A percentile compares a stretch with the other conserved stretches of the same genome.
Evolutionary conservation across 2,797 vertebrate species (phyloP).

Genomic region (Rachycentron canadum): DNA sequence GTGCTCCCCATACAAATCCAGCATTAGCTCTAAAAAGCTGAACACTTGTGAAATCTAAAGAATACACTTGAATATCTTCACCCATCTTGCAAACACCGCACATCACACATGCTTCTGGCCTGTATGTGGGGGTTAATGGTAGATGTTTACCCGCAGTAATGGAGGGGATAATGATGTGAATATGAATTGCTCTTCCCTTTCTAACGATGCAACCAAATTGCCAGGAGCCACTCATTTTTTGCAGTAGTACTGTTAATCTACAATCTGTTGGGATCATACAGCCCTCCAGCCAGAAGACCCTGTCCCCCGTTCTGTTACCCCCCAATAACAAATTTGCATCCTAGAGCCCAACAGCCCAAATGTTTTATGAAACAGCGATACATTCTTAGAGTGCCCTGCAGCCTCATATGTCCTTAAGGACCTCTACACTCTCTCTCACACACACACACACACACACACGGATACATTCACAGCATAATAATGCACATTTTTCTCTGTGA

Average conservation of each 20-base stretch:
- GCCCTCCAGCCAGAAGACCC: constrained; percentile 12
- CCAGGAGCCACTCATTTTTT: constrained; percentile 52
- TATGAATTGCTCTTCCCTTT: constrained; percentile 68
- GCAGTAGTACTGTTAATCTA: constrained; percentile 52
- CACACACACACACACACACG: neutral
- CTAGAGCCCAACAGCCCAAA: constrained; percentile 4
- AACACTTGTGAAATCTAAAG: constrained; percentile 3
- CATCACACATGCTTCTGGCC: constrained; percentile 49
- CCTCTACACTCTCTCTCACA: neutral
- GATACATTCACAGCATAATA: neutral
- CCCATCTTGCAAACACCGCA: neutral
- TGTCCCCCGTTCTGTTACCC: neutral
- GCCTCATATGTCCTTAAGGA: constrained; percentile 36
- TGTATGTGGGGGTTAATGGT: constrained; percentile 67
- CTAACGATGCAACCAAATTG: constrained; percentile 74
- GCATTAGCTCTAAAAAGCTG: neutral
- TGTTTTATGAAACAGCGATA: constrained; percentile 8
- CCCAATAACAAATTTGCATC: neutral
- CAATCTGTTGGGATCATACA: constrained; percentile 55
- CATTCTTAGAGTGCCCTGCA: constrained; percentile 19
- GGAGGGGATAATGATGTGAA: constrained; percentile 77
- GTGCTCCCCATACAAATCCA: neutral
- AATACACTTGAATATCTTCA: constrained; percentile 3
- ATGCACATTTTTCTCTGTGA: constrained; percentile 33
- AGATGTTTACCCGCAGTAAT: constrained; percentile 72